phyloP scores from a whole-genome alignment of 2,113 vertebrate genomes.

The Cyprinodon brontotheroides region DNA sequence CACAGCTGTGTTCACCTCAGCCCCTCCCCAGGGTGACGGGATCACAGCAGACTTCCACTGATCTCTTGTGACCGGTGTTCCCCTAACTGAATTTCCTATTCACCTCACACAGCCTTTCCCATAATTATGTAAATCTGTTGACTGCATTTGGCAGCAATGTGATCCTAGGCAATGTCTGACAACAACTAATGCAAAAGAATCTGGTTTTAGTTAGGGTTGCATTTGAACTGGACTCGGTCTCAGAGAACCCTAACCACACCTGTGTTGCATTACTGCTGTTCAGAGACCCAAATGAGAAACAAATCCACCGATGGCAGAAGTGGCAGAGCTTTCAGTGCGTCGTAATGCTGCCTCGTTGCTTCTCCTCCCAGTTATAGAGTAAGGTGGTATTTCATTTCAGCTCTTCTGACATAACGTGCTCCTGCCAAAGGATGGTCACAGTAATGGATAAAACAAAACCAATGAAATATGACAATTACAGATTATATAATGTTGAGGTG shows the following conservation, averaged over 20 bases:
- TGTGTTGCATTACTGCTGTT: constrained; percentile 73
- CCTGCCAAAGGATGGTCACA: not conserved
- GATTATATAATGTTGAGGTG: not conserved
- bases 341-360: constrained; percentile 59
- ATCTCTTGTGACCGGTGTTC: constrained; percentile 69
- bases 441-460: not conserved
- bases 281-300: constrained; percentile 31
- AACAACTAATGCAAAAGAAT: constrained; percentile 66
- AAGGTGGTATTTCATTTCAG: constrained; percentile 23
- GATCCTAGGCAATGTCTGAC: constrained; percentile 73
- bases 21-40: constrained; percentile 36
- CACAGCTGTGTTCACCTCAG: constrained; percentile 18
- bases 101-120: constrained; percentile 66
- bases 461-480: not conserved
- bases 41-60: constrained; percentile 58
- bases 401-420: not conserved
- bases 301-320: constrained; percentile 52
- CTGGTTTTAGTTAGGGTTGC: constrained; percentile 71
- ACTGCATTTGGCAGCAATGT: constrained; percentile 71
- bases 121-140: constrained; percentile 82
- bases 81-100: constrained; percentile 78
- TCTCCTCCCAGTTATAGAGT: constrained; percentile 50
- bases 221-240: constrained; percentile 47
- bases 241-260: constrained; percentile 61
- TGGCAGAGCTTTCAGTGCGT: constrained; percentile 44